Percentiles rank a stretch among this genome's conserved stretches.
phyloP scores from a whole-genome alignment of 35 echinoderm and acorn worm species.

The Chiridota heheva region DNA sequence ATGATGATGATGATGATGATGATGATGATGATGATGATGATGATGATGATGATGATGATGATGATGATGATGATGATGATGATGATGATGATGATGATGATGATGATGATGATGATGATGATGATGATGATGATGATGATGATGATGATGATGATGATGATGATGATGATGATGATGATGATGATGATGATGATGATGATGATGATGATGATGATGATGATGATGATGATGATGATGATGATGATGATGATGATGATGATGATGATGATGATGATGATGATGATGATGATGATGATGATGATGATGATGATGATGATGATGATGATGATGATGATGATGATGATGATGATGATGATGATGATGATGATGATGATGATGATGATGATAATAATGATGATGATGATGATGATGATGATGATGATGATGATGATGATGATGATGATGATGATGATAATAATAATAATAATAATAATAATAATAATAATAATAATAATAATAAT shows the following conservation, averaged over 20 bases:
- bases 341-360: slow-evolving; percentile 23
- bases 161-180: slow-evolving; percentile 23
- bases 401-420: slow-evolving; percentile 30
- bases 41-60: slow-evolving; percentile 23
- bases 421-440: slow-evolving; percentile 21
- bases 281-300: slow-evolving; percentile 23
- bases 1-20: slow-evolving; percentile 23
- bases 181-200: slow-evolving; percentile 23
- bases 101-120: slow-evolving; percentile 23
- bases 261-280: slow-evolving; percentile 24
- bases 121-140: slow-evolving; percentile 23
- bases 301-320: slow-evolving; percentile 23
- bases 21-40: slow-evolving; percentile 24
- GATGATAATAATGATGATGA: slow-evolving; percentile 22
- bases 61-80: slow-evolving; percentile 23
- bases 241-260: slow-evolving; percentile 23
- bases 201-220: slow-evolving; percentile 24
- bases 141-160: slow-evolving; percentile 24
- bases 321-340: slow-evolving; percentile 24
- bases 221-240: slow-evolving; percentile 23
- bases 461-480: too few relatives aligned
- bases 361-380: slow-evolving; percentile 23
- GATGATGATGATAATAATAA: slow-evolving; percentile 16
- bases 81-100: slow-evolving; percentile 24
- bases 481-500: too few relatives aligned